phyloP scores from a whole-genome alignment of 2,113 vertebrate species.

The Halcyon malimbica region DNA sequence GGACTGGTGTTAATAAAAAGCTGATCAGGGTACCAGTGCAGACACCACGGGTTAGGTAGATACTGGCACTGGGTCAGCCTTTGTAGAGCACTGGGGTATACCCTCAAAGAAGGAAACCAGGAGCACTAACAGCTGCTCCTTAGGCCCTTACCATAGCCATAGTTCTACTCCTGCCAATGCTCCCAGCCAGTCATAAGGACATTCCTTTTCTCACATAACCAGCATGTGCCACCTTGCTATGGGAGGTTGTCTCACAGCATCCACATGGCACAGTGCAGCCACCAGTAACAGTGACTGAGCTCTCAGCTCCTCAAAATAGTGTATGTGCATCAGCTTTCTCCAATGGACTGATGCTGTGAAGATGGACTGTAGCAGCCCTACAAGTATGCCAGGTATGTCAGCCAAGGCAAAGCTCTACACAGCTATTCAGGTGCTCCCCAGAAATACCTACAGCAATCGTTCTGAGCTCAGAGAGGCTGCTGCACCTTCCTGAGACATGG shows the following conservation, averaged over 20 bases:
- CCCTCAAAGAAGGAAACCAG: neutral
- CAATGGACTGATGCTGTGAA: neutral
- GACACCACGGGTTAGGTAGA: neutral
- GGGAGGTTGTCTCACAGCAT: neutral
- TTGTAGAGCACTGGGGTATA: neutral
- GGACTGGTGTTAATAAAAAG: neutral
- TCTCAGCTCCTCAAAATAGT: neutral
- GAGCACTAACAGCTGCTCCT: neutral
- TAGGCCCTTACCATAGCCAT: neutral
- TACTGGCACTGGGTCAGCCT: neutral
- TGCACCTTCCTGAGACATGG: neutral
- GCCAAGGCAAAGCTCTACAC: neutral
- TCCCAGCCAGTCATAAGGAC: neutral
- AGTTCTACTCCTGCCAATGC: neutral
- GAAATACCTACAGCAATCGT: neutral
- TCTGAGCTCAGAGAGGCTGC: neutral
- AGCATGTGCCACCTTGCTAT: rapidly evolving
- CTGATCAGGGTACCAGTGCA: neutral
- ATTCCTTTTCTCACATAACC: neutral
- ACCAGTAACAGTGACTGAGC: neutral
- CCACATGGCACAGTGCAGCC: neutral
- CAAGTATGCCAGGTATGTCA: neutral
- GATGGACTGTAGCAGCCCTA: neutral
- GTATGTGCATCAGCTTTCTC: neutral
- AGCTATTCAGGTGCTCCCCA: neutral